phyloP scores from a whole-genome alignment of 2,888 invertebrate species.

The Trachelus iudaicus region DNA sequence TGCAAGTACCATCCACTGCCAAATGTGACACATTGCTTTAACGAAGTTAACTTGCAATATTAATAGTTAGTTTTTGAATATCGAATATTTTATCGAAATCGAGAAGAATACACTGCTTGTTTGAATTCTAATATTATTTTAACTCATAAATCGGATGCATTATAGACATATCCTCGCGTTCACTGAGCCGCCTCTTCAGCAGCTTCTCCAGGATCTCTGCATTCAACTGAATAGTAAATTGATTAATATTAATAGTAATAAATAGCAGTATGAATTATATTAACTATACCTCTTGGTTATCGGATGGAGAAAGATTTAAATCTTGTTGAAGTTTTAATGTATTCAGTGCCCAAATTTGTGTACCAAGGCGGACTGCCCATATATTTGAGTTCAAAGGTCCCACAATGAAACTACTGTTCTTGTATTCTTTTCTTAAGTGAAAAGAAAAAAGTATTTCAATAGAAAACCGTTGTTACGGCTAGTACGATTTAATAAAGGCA shows the following conservation, averaged over 20 bases:
- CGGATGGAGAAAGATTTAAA: background rate
- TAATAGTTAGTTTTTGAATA: background rate
- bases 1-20: background rate
- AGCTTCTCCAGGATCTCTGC: constrained; percentile 33
- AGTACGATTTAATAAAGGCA: background rate
- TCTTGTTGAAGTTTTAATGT: constrained; percentile 19
- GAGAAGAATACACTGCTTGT: background rate
- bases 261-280: background rate
- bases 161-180: constrained; percentile 41
- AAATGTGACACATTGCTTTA: background rate
- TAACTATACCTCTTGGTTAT: background rate
- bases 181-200: constrained; percentile 39
- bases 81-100: background rate
- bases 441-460: background rate
- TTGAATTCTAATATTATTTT: constrained; percentile 40
- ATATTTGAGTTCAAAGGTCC: constrained; percentile 40
- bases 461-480: background rate
- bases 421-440: constrained; percentile 7
- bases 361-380: constrained; percentile 37
- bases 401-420: constrained; percentile 25
- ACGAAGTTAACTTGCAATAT: background rate
- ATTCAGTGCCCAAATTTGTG: constrained; percentile 43
- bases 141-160: constrained; percentile 41
- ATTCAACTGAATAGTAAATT: constrained; percentile 31
- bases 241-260: background rate